Evolutionary conservation across 2,888 invertebrate species (phyloP).

Genomic region (Lissocephala sabroskyi): DNA sequence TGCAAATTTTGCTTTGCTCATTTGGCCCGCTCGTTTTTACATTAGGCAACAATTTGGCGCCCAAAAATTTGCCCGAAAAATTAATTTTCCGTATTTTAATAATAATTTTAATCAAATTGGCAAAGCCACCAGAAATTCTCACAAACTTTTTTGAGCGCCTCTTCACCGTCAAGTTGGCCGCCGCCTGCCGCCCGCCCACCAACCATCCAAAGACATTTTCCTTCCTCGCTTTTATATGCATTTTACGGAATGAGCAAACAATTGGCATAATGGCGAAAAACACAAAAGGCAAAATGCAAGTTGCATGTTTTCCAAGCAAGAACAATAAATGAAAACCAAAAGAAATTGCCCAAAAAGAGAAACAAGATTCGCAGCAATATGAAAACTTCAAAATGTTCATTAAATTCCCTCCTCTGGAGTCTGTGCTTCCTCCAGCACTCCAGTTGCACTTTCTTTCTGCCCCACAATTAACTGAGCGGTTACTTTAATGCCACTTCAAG

Average conservation of each 20-base stretch:
- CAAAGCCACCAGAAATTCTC: neutral
- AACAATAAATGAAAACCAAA: constrained; percentile 2
- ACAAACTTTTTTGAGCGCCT: constrained; percentile 44
- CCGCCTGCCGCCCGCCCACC: constrained; percentile 24
- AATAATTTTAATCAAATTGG: constrained; percentile 11
- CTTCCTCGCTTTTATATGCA: constrained; percentile 40
- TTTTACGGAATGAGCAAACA: constrained; percentile 54
- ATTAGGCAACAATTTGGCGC: constrained; percentile 8
- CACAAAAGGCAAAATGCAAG: constrained; percentile 3
- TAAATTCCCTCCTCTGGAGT: constrained; percentile 12
- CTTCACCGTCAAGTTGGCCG: constrained; percentile 3
- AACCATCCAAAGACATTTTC: constrained; percentile 51
- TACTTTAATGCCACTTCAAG: too few relatives aligned
- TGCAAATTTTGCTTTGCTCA: constrained; percentile 21
- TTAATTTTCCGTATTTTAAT: constrained; percentile 18
- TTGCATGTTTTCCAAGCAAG: constrained; percentile 19
- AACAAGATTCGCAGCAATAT: constrained; percentile 5
- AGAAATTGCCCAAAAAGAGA: constrained; percentile 2
- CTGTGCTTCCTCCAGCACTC: constrained; percentile 2
- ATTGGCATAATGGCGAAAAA: constrained; percentile 41
- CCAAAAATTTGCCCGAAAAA: too few relatives aligned
- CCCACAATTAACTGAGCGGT: too few relatives aligned
- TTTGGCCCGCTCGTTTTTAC: constrained; percentile 10
- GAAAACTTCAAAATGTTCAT: constrained; percentile 18
- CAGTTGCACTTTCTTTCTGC: neutral